Base-by-base conservation (phyloP, 2,113 vertebrate genomes). In the Raja brachyura region DNA sequence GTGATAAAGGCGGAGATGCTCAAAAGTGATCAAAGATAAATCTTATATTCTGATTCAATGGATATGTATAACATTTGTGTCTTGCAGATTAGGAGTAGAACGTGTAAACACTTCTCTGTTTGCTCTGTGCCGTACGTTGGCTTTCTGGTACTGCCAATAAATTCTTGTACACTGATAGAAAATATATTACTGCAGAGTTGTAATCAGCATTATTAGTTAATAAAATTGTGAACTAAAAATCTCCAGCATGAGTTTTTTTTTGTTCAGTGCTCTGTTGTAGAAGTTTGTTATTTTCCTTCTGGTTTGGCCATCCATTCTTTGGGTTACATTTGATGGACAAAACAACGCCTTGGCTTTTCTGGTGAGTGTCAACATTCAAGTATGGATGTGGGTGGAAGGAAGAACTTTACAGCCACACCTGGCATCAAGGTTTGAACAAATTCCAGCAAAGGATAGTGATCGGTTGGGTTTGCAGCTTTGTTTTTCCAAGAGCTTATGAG, bases 101-200 rank as follows among this genome's bases (percentile, higher is more conserved):
- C 70, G 31, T 92, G 33, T 92, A 73, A 92, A 33, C 88, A 73
- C 31, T 73, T 48, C 33, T 92, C 56, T 86, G 83, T 86, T 61
- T 63, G 83, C 61, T 10, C 56, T 14, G 81, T 85, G 59, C 81
- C 68, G 88, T 92, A 25, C 61, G 33, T 92, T 92, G 68, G 68
- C 70, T 92, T 92, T n/a, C 66, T 92, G 90, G 66, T 92, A 92
- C 68, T 28, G 22, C 68, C 66, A 92, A 73, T 92, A 92, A 92
- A 73, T 54, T 92, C 90, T 92, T 73, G 66, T 74, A 92, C 16
- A 74, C 66, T 54, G 63, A 92, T 90, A 74, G 90, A 92, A 68
- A 92, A 48, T 73, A 66, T n/a, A 92, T 70, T 92, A 92, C 73
- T 92, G 28, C 68, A 28, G 61, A 68, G 68, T 73, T 13, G 33